Base-by-base conservation (phyloP, 2,113 vertebrate species). In the Ursus arctos region DNA sequence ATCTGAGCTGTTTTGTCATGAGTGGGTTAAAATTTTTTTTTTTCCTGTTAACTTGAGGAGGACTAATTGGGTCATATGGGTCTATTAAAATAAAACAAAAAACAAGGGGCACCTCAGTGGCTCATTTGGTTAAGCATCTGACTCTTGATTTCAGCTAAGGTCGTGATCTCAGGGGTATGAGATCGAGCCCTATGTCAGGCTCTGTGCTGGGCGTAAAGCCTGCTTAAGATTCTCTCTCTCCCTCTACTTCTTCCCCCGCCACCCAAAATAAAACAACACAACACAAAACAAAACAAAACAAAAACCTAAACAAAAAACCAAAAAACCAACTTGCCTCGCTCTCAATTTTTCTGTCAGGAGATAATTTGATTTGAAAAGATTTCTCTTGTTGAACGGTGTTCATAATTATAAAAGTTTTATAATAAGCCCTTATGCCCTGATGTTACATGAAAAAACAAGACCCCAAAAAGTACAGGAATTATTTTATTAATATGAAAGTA, bases 281-380 rank as follows among this genome's bases (percentile, higher is more conserved):
- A 57, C 19, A 21, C 16, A 57, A 57, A 21, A 57, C 55, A 63
- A 63, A 69, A 69, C 33, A 36, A 69, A 69, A 36, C 33, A 69
- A 69, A 93, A 55, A 19, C 18, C n/a, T 18, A 69, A 69, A 36
- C 67, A 36, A n/a, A 69, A 16, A 69, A 67, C 12, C 7, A 67
- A 77, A 7, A 63, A 59, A 33, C 53, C 26, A 82, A 94, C 12
- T 92, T 77, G 69, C n/a, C 76, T 65, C 71, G 43, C 12, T 74
- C 84, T 82, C 11, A 6, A 49, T 85, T 76, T 94, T 91, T 81
- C 6, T 24, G 79, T 93, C 51, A 82, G 61, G 65, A 69, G 67
- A 63, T 92, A 94, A 85, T 65, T 59, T 96, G 65, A 85, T 88
- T 72, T 43, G 53, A 79, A 95, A 94, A 81, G 24, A 84, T 33